These are phyloP conservation scores for Porphyrio hochstetteri DNA, from an alignment of 2,113 vertebrate genomes.

Conservation along the genomic window DNA sequence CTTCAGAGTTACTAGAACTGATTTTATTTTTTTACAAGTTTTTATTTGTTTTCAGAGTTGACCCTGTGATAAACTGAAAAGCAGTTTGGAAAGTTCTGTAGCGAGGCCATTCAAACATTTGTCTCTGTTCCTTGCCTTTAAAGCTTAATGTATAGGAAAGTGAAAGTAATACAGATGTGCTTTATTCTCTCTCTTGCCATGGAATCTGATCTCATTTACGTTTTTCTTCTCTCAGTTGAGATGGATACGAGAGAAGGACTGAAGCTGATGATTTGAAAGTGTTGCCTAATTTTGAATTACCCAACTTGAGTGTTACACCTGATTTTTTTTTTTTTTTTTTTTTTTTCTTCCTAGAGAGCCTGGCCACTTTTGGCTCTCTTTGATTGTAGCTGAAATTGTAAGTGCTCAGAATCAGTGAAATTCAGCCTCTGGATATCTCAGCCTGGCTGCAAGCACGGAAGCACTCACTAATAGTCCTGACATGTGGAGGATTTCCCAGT, in stretches of 20 bases:
- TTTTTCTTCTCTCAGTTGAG: neutral
- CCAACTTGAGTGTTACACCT: neutral
- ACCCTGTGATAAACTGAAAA: neutral
- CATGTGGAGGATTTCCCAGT: neutral
- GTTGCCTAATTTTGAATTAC: neutral
- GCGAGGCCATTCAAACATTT: neutral
- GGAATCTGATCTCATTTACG: neutral
- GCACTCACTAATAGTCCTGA: neutral
- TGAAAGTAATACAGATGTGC: neutral
- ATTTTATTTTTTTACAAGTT: neutral
- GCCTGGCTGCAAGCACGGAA: neutral
- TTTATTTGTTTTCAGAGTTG: neutral
- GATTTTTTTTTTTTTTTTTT: neutral
- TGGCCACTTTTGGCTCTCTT: neutral
- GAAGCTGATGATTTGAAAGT: neutral
- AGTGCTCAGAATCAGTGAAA: neutral
- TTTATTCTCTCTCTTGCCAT: neutral
- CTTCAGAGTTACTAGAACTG: neutral
- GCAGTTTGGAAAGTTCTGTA: neutral
- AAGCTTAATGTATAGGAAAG: neutral
- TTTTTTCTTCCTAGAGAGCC: neutral
- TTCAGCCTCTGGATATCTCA: neutral
- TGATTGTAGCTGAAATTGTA: neutral
- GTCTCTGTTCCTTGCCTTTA: neutral
- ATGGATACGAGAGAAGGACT: neutral